Conservation (phyloP, 2,113 vertebrate genomes). For the Mus musculus region DNA sequence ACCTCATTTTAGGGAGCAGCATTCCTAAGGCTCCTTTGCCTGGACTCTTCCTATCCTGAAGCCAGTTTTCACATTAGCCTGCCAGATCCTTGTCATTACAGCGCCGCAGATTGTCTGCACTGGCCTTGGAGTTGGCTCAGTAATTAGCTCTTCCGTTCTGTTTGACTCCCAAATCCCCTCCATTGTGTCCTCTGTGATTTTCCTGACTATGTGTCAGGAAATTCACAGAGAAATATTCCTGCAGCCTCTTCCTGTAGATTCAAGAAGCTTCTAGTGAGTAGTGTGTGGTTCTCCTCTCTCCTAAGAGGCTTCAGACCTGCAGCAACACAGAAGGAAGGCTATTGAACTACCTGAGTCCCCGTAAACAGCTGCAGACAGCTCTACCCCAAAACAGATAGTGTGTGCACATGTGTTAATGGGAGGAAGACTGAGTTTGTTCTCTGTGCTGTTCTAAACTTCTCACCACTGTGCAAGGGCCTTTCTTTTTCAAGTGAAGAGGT, state of each 20-base stretch:
- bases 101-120: neutral
- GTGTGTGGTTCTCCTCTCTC: neutral
- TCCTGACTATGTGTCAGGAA: neutral
- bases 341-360: neutral
- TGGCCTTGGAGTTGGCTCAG: neutral
- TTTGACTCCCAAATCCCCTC: neutral
- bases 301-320: slow-evolving; percentile 27
- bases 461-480: slow-evolving; percentile 29
- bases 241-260: slow-evolving; percentile 30
- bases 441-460: slow-evolving; percentile 63
- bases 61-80: neutral
- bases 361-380: slow-evolving; percentile 66
- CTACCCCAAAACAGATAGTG: slow-evolving; percentile 61
- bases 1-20: neutral
- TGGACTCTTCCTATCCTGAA: neutral
- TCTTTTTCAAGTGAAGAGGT: slow-evolving; percentile 74
- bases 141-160: neutral
- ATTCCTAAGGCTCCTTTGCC: neutral
- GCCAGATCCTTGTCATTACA: neutral
- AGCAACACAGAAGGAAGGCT: slow-evolving; percentile 3
- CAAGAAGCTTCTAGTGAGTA: neutral
- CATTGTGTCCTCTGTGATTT: neutral
- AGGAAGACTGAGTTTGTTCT: neutral
- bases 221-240: no score
- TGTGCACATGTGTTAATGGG: slow-evolving; percentile 71